Conservation (phyloP, 1,140 invertebrate genomes). For the Cardiocondyla obscurior region DNA sequence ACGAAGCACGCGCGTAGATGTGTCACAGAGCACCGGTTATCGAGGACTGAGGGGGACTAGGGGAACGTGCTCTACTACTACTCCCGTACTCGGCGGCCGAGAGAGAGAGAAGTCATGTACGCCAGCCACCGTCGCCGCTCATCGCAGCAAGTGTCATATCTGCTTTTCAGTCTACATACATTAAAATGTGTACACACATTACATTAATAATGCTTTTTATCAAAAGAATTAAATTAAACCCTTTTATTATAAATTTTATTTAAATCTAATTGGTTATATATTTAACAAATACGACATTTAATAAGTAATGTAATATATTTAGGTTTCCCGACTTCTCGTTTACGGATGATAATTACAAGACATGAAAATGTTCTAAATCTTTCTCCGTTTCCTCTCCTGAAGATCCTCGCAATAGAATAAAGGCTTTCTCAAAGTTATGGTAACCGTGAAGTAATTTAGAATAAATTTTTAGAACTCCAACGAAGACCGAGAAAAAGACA, state of each 20-base stretch:
- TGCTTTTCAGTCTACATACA: no score
- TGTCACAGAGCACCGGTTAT: no score
- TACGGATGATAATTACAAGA: background rate
- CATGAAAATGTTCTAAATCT: background rate
- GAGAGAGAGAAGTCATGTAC: no score
- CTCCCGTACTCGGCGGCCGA: no score
- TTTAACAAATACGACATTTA: constrained; percentile 15
- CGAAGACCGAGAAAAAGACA: background rate
- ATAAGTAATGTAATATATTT: constrained; percentile 49
- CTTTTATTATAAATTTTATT: background rate
- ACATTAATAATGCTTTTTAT: background rate
- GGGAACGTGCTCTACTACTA: no score
- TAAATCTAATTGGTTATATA: constrained; percentile 8
- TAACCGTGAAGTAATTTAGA: background rate
- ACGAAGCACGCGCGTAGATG: no score
- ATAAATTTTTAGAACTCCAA: background rate
- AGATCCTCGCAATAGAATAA: no score
- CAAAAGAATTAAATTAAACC: constrained; percentile 10
- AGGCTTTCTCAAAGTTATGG: background rate
- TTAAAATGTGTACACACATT: no score
- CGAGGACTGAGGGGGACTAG: no score
- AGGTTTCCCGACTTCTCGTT: constrained; percentile 47
- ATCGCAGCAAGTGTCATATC: no score
- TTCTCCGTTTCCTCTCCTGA: background rate
- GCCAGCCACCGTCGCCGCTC: no score